Percentiles rank a stretch among this genome's conserved stretches.
These are phyloP conservation scores for Climacteris rufus DNA, from an alignment of 2,113 vertebrate species.

Conservation along the genomic window DNA sequence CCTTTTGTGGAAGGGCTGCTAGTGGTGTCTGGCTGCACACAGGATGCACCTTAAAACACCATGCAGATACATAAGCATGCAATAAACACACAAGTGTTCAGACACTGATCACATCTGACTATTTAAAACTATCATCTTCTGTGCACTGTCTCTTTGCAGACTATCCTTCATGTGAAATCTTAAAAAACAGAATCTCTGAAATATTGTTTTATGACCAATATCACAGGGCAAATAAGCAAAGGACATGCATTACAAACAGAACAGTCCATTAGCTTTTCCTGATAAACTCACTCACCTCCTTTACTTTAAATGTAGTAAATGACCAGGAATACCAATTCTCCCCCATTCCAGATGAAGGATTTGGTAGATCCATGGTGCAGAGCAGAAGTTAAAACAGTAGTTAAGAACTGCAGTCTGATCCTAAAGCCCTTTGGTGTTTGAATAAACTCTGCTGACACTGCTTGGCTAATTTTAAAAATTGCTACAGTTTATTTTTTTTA, in stretches of 20 bases:
- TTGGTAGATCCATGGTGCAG: conserved; percentile 36
- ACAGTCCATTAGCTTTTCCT: not conserved
- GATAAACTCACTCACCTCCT: conserved; percentile 30
- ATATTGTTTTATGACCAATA: not conserved
- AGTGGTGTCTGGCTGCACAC: not conserved
- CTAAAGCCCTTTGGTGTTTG: conserved; percentile 39
- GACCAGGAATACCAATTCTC: not conserved
- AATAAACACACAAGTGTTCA: fast-evolving
- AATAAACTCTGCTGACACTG: conserved; percentile 53
- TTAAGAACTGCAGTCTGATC: conserved; percentile 45
- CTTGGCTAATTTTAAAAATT: conserved; percentile 61
- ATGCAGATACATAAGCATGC: not conserved
- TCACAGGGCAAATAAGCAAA: not conserved
- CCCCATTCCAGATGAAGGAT: conserved; percentile 35
- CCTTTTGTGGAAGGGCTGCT: not conserved
- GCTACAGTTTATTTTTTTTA: conserved; percentile 59
- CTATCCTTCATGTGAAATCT: not conserved
- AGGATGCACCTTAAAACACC: not conserved
- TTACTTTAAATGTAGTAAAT: not conserved
- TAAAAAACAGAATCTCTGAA: not conserved
- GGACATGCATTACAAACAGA: not conserved
- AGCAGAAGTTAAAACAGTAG: conserved; percentile 12
- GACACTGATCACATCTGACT: not conserved
- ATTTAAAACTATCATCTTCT: not conserved
- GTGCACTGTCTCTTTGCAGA: not conserved